Conservation (phyloP, 2,797 vertebrate species). For the Nyctibius grandis region DNA sequence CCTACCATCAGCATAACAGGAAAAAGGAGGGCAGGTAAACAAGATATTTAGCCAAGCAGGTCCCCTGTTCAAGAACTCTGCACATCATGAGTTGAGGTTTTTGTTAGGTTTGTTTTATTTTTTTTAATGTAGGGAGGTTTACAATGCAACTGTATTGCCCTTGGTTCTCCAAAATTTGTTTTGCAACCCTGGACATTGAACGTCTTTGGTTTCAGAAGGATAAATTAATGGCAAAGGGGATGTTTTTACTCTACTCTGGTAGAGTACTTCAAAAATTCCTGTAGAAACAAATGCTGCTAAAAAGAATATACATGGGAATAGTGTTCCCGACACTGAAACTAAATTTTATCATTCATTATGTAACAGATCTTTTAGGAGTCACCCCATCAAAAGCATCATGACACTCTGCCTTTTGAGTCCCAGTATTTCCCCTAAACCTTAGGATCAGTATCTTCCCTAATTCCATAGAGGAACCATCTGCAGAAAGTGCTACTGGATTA, state of each 20-base stretch:
- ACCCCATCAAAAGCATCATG: background rate
- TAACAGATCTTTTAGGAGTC: background rate
- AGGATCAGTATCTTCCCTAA: fast-evolving
- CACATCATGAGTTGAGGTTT: background rate
- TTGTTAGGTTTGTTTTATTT: too few species aligned
- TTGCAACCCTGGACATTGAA: background rate
- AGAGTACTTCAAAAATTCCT: background rate
- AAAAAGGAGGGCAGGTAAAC: background rate
- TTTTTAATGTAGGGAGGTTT: background rate
- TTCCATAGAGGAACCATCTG: background rate
- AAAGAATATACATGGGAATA: background rate
- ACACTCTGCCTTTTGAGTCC: background rate
- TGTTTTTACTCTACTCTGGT: background rate
- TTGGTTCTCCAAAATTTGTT: background rate
- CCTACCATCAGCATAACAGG: background rate
- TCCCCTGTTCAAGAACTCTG: background rate
- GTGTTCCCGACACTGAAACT: background rate
- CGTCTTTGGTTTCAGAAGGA: background rate
- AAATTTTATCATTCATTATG: background rate
- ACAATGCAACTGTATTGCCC: background rate
- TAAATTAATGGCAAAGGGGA: background rate
- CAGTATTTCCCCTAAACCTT: background rate
- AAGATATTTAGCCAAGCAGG: background rate
- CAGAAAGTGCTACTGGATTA: background rate
- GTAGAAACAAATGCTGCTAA: background rate